Evolutionary conservation across 2,888 invertebrate species (phyloP).

Genomic region (Netelia virgata): DNA sequence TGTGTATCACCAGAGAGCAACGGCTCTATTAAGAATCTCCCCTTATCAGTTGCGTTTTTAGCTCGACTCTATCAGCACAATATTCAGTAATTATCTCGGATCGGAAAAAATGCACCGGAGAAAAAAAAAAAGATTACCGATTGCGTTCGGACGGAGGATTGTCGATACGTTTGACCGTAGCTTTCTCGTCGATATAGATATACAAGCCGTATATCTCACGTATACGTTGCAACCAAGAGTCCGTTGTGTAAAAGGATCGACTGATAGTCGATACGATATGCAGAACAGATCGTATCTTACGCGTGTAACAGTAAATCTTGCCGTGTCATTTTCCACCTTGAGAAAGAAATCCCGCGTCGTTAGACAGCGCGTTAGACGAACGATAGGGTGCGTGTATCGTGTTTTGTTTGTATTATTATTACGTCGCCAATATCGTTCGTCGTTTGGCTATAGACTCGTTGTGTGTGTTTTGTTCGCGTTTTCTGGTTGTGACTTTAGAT

Average conservation of each 20-base stretch:
- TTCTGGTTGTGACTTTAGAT: conserved; percentile 28
- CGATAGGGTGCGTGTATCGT: conserved; percentile 20
- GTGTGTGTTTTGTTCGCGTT: conserved; percentile 17
- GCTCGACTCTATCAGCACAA: conserved; percentile 32
- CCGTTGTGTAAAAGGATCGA: conserved; percentile 58
- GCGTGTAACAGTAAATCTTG: conserved; percentile 62
- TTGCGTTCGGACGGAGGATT: conserved; percentile 14
- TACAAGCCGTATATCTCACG: background rate
- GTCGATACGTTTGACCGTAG: conserved; percentile 34
- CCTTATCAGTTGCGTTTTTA: conserved; percentile 56
- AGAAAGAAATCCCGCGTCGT: conserved; percentile 47
- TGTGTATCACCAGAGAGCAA: conserved; percentile 32
- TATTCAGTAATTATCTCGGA: conserved; percentile 62
- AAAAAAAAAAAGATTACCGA: conserved; percentile 3
- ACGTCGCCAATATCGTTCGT: background rate
- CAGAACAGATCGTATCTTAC: conserved; percentile 64
- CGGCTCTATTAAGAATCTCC: conserved; percentile 55
- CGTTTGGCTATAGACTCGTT: conserved; percentile 1
- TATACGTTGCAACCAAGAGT: conserved; percentile 9
- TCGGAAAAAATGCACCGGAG: conserved; percentile 8
- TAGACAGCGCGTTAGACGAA: conserved; percentile 53
- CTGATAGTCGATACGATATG: conserved; percentile 65
- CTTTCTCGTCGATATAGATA: conserved; percentile 40
- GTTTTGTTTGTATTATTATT: background rate
- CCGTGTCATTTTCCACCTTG: conserved; percentile 60